phyloP scores from a whole-genome alignment of 2,888 invertebrate species.

The Drosophila emarginata region DNA sequence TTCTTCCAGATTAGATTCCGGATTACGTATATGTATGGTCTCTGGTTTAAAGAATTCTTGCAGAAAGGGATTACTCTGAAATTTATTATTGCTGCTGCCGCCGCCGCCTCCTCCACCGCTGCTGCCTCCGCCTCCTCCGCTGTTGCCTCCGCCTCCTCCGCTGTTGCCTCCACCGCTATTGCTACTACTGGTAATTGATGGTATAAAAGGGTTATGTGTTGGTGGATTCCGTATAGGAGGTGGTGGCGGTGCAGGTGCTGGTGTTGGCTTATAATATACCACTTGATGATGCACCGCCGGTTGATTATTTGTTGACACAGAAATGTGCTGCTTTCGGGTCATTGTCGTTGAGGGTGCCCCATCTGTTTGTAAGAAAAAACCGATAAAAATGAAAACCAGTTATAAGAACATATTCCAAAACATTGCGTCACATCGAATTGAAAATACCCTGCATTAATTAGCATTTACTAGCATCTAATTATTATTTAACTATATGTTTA shows the following conservation, averaged over 20 bases:
- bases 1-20: conserved; percentile 14
- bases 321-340: conserved; percentile 30
- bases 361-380: conserved; percentile 24
- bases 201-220: neutral
- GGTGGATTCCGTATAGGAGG: neutral
- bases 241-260: neutral
- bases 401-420: neutral
- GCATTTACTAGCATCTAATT: neutral
- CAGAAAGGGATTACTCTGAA: neutral
- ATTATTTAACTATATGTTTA: too few species aligned
- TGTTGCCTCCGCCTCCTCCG: neutral
- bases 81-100: neutral
- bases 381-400: neutral
- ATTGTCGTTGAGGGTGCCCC: conserved; percentile 47
- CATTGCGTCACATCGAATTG: neutral
- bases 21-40: conserved; percentile 12
- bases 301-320: conserved; percentile 13
- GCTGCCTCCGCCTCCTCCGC: neutral
- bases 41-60: conserved; percentile 75
- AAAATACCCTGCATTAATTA: neutral
- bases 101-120: neutral
- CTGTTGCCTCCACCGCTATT: neutral
- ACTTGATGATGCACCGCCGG: neutral
- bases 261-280: neutral
- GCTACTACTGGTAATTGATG: neutral